Base-by-base conservation (phyloP, 1,140 invertebrate species). In the Hypothenemus hampei region DNA sequence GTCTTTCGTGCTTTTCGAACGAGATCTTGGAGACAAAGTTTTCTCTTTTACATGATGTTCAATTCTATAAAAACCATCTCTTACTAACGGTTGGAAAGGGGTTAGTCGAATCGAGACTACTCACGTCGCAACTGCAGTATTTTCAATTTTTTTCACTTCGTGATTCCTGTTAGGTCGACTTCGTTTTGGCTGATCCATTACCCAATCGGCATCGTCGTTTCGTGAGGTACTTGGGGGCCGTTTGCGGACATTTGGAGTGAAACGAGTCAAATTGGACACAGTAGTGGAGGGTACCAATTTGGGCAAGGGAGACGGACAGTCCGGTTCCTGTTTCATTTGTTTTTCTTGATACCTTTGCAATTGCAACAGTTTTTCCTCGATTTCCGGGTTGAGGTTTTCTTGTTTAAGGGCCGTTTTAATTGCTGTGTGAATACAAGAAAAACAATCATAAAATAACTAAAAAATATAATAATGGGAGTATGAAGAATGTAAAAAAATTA, bases 321-420 rank as follows among this genome's bases (percentile, higher is more conserved):
- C 63, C 43, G 64, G 63, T 57, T 73, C 70, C 31, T 74, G 72
- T 58, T 85, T 85, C 79, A 84, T 89, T 62, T 87, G 84, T 52
- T 83, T 83, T 64, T 90, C 88, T 62, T 91, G 89, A 65, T 93
- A 91, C 22, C 87, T 80, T 69, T 93, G 91, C 57, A 93, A 76
- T 59, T 91, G 89, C 3, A 94, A 73, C 16, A 96, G 69, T 68
- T 95, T 95, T 59, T 94, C 91, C 70, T 95, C 91, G 39, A 95
- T 91, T 72, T 95, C 92, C 1, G 92, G 91, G 70, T 91, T 90
- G 10, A 94, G 73, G 69, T 93, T 92, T 65, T 89, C 87, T 69
- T 88, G 85, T 68, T 88, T 89, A 26, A 92, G 70, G 5, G 86
- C 87, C 69, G 84, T 88, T 72, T 87, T 86, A 49, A 90, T 89